Conservation (phyloP, 37 sponge, comb jelly and placozoan species). For the Lycopodina hypogea region DNA sequence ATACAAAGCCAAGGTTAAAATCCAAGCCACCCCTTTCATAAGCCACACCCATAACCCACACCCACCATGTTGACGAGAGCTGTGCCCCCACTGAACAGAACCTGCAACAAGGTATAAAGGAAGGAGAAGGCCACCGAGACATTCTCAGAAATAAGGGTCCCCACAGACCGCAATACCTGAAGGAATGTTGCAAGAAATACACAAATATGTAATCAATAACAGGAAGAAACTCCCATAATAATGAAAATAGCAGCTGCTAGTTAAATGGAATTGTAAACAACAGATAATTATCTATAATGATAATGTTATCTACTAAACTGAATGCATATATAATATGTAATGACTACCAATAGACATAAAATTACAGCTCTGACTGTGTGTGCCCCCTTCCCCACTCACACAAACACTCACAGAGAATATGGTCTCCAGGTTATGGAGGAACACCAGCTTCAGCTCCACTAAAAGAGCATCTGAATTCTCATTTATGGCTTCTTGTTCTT, state of each 20-base stretch:
- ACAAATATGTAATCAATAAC: background rate
- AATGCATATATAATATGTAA: no score
- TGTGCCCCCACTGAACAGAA: conserved; percentile 43
- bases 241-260: no score
- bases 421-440: conserved; percentile 36
- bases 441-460: conserved; percentile 1
- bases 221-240: background rate
- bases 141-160: conserved; percentile 42
- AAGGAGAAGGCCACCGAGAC: conserved; percentile 32
- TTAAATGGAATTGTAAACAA: no score
- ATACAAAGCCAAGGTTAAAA: no score
- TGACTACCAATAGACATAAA: no score
- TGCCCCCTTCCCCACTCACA: no score
- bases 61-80: conserved; percentile 36
- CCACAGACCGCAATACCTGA: conserved; percentile 56
- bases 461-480: background rate
- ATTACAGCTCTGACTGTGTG: no score
- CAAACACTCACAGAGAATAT: conserved; percentile 45
- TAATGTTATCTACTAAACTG: no score
- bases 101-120: conserved; percentile 11
- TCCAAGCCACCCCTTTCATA: no score
- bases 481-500: no score
- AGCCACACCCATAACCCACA: no score
- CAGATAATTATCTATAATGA: no score
- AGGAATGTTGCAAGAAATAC: background rate